These are phyloP conservation scores for Yponomeuta plumbellus DNA, from an alignment of 2,888 invertebrate species.

Conservation along the genomic window DNA sequence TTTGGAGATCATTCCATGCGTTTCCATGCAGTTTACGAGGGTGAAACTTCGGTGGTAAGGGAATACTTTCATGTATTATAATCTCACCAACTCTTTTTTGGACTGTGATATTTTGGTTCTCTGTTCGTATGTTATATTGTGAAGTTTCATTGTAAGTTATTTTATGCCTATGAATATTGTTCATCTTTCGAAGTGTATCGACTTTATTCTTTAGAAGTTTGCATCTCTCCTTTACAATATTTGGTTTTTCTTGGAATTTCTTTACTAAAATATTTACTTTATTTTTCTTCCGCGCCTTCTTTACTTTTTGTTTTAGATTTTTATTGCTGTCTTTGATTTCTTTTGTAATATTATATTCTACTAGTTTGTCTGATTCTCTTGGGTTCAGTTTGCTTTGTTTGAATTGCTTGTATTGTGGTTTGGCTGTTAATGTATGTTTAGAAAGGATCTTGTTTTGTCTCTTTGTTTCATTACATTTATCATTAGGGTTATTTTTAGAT, in stretches of 20 bases:
- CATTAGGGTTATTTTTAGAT: neutral
- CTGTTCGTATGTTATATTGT: slow-evolving; percentile 24
- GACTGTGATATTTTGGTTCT: slow-evolving; percentile 27
- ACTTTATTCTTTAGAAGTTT: slow-evolving; percentile 28
- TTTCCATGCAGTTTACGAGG: neutral
- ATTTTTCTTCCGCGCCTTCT: neutral
- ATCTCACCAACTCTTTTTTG: slow-evolving; percentile 30
- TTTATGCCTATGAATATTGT: slow-evolving; percentile 25
- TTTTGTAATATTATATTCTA: neutral
- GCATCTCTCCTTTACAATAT: slow-evolving; percentile 31
- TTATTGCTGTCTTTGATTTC: slow-evolving; percentile 4
- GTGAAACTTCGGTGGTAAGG: slow-evolving; percentile 18
- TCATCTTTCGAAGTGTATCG: slow-evolving; percentile 22
- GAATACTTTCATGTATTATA: slow-evolving; percentile 28
- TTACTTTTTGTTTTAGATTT: neutral
- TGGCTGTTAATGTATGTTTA: neutral
- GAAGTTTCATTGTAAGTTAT: slow-evolving; percentile 28
- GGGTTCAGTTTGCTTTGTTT: neutral
- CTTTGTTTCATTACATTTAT: neutral
- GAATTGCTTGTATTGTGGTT: neutral
- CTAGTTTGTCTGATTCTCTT: neutral
- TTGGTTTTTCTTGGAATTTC: slow-evolving; percentile 29
- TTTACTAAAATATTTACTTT: neutral
- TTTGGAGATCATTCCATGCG: neutral
- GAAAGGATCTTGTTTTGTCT: neutral